Evolutionary conservation across 2,888 invertebrate species (phyloP).

Genomic region (Synanthedon andrenaeformis): DNA sequence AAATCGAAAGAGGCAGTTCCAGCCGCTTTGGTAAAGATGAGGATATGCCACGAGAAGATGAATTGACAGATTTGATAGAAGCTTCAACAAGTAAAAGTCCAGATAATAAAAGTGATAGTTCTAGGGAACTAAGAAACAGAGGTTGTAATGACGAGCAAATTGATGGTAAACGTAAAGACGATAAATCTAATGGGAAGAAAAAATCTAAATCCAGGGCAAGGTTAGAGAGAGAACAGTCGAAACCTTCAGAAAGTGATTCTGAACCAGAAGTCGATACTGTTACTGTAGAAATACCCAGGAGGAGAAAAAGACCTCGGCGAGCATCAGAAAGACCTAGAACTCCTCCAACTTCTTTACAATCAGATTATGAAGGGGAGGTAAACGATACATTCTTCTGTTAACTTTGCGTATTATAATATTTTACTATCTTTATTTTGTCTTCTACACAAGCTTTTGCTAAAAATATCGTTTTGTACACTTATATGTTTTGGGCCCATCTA

Average conservation of each 20-base stretch:
- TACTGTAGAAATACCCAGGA: slow-evolving; percentile 61
- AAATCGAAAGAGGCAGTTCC: slow-evolving; percentile 57
- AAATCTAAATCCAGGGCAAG: slow-evolving; percentile 59
- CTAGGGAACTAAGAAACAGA: slow-evolving; percentile 23
- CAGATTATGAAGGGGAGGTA: slow-evolving; percentile 62
- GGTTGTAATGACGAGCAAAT: slow-evolving; percentile 40
- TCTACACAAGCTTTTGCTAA: background rate
- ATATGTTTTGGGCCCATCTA: too few species aligned
- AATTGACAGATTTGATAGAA: slow-evolving; percentile 7
- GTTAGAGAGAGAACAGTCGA: slow-evolving; percentile 60
- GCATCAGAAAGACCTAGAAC: slow-evolving; percentile 58
- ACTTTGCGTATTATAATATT: background rate
- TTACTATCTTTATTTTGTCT: too few species aligned
- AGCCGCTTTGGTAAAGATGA: slow-evolving; percentile 27
- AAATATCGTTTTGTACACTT: too few species aligned
- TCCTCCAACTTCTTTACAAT: slow-evolving; percentile 53
- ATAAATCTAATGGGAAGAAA: slow-evolving; percentile 55
- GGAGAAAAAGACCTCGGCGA: slow-evolving; percentile 52
- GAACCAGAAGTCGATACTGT: slow-evolving; percentile 61
- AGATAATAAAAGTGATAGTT: slow-evolving; percentile 9
- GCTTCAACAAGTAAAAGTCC: slow-evolving; percentile 28
- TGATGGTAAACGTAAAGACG: slow-evolving; percentile 45
- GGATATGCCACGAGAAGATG: slow-evolving; percentile 8
- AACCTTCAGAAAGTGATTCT: slow-evolving; percentile 62
- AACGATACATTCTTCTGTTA: slow-evolving; percentile 6